Conservation (phyloP, 2,113 vertebrate genomes). For the Tetrax tetrax region DNA sequence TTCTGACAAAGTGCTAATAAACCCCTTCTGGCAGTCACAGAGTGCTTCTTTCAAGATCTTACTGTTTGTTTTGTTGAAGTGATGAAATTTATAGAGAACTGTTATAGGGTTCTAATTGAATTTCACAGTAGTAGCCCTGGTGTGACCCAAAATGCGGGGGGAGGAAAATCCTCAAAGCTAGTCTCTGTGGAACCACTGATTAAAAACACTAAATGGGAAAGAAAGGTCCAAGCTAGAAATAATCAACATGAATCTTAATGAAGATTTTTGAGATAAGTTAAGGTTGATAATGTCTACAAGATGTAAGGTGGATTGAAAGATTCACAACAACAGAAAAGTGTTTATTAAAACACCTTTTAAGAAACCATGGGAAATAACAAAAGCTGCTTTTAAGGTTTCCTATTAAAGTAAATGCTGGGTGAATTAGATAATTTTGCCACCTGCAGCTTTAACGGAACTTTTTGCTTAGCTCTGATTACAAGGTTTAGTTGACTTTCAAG, state of each 20-base stretch:
- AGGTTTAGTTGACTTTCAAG: constrained; percentile 22
- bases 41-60: constrained; percentile 74
- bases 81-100: constrained; percentile 72
- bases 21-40: constrained; percentile 47
- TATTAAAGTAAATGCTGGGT: constrained; percentile 68
- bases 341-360: constrained; percentile 76
- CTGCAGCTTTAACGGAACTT: constrained; percentile 41
- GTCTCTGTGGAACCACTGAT: constrained; percentile 58
- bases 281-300: constrained; percentile 58
- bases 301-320: constrained; percentile 60
- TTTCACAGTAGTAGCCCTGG: constrained; percentile 75
- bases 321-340: constrained; percentile 64
- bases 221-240: constrained; percentile 43
- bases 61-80: constrained; percentile 73
- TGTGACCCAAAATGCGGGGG: constrained; percentile 62
- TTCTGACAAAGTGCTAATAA: constrained; percentile 80
- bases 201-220: constrained; percentile 53
- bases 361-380: constrained; percentile 57
- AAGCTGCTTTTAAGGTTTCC: constrained; percentile 56
- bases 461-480: not conserved
- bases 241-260: constrained; percentile 66
- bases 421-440: constrained; percentile 65
- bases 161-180: constrained; percentile 32
- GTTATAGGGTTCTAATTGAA: constrained; percentile 80
- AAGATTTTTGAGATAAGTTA: constrained; percentile 70